These are phyloP conservation scores for Pollicipes pollicipes DNA, from an alignment of 1,140 invertebrate species.

Conservation along the genomic window DNA sequence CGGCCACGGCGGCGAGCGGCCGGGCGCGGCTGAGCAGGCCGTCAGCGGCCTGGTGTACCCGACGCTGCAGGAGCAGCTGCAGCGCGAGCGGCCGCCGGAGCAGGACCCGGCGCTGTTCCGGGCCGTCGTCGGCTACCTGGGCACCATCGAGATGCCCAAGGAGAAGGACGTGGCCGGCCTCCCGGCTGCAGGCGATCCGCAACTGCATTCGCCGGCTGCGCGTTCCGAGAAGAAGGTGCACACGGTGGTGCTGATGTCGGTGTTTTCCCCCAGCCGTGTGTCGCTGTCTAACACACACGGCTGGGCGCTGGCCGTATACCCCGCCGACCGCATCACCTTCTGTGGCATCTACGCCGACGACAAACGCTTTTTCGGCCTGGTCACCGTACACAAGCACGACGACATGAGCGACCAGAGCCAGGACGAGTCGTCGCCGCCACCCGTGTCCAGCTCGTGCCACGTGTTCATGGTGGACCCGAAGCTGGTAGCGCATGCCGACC, in stretches of 20 bases:
- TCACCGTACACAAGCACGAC: slow-evolving; percentile 38
- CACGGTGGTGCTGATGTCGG: slow-evolving; percentile 65
- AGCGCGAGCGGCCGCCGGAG: too few relatives aligned
- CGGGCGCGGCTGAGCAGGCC: too few relatives aligned
- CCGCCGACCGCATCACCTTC: slow-evolving; percentile 64
- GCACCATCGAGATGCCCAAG: slow-evolving; percentile 61
- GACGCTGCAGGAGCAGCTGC: too few relatives aligned
- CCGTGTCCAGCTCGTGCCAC: slow-evolving; percentile 58
- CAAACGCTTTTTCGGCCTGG: slow-evolving; percentile 74
- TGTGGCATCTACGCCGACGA: slow-evolving; percentile 73
- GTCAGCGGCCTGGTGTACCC: too few relatives aligned
- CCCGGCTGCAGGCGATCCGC: slow-evolving; percentile 36
- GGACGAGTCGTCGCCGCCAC: too few relatives aligned
- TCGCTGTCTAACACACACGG: slow-evolving; percentile 48
- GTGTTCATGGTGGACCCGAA: slow-evolving; percentile 83
- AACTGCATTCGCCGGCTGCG: slow-evolving; percentile 73
- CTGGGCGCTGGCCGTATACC: slow-evolving; percentile 52
- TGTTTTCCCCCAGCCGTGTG: slow-evolving; percentile 56
- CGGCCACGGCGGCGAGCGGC: too few relatives aligned
- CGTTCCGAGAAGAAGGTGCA: slow-evolving; percentile 72
- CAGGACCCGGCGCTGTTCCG: slow-evolving; percentile 23
- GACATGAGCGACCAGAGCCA: too few relatives aligned
- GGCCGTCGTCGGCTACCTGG: slow-evolving; percentile 82
- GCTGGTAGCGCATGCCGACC: slow-evolving; percentile 46
- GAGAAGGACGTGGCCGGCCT: slow-evolving; percentile 15